These are phyloP conservation scores for Catharus minimus DNA, from an alignment of 2,113 vertebrate genomes.

Conservation along the genomic window DNA sequence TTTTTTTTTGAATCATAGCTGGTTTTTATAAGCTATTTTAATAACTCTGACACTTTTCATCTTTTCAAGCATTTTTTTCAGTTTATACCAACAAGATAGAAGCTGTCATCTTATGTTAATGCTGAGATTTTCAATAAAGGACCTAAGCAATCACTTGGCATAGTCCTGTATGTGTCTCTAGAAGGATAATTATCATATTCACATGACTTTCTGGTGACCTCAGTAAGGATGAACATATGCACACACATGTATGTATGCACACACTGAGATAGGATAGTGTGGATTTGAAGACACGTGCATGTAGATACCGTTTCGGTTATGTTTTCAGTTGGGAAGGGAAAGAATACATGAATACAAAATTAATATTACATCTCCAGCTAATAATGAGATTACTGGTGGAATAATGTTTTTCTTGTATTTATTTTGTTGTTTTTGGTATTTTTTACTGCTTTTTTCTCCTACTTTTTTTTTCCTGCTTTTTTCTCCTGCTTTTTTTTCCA, in stretches of 20 bases:
- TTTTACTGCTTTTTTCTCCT: not conserved
- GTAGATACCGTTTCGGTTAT: not conserved
- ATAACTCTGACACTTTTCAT: not conserved
- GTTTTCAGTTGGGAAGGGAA: not conserved
- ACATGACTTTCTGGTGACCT: not conserved
- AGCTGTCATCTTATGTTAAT: not conserved
- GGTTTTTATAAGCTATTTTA: not conserved
- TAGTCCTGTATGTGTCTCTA: not conserved
- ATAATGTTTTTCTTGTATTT: not conserved
- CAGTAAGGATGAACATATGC: not conserved
- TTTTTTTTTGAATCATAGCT: not conserved
- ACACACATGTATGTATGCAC: rapidly evolving
- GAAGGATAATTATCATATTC: not conserved
- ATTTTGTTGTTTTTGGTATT: not conserved
- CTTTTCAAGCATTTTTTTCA: not conserved
- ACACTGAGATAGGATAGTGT: not conserved
- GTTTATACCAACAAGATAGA: not conserved
- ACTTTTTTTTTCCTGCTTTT: not conserved
- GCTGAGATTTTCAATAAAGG: not conserved
- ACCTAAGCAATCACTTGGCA: not conserved
- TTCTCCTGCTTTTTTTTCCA: not conserved
- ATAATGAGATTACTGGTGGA: not conserved
- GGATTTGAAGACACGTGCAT: not conserved
- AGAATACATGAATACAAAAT: not conserved
- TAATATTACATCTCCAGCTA: not conserved